Conservation (phyloP, 1,140 invertebrate genomes). For the Harpegnathos saltator region DNA sequence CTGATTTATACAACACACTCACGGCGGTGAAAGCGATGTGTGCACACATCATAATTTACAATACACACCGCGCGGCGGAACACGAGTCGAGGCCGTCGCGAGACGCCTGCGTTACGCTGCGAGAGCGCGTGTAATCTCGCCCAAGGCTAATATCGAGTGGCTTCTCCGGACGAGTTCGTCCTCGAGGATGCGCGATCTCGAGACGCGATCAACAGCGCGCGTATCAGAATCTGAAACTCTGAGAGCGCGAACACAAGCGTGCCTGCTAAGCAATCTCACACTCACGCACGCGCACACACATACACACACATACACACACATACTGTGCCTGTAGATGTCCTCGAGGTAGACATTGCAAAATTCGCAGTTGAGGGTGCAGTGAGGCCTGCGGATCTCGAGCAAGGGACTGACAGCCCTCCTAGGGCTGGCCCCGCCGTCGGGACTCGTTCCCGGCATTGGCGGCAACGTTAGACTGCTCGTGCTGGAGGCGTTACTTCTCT, state of each 20-base stretch:
- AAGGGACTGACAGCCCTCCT: conserved; percentile 89
- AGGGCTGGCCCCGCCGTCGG: conserved; percentile 85
- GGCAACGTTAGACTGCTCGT: conserved; percentile 81
- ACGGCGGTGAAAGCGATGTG: neutral
- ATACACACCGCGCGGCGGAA: neutral
- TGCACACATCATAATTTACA: conserved; percentile 7
- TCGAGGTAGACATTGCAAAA: conserved; percentile 89
- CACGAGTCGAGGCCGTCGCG: too few relatives aligned
- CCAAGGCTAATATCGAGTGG: neutral
- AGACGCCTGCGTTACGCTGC: neutral
- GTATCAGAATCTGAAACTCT: too few relatives aligned
- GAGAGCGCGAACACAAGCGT: too few relatives aligned
- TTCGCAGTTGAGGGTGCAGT: conserved; percentile 91
- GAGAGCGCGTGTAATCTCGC: neutral
- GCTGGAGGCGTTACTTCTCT: conserved; percentile 79
- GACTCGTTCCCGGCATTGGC: conserved; percentile 79
- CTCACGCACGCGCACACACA: conserved; percentile 64
- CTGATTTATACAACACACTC: neutral
- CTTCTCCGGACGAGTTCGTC: neutral
- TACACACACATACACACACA: conserved; percentile 78
- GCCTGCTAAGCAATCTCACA: too few relatives aligned
- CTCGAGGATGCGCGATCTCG: neutral
- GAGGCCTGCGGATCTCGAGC: conserved; percentile 89
- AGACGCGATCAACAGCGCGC: too few relatives aligned
- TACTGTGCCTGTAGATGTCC: conserved; percentile 90